Evolutionary conservation across 1,140 invertebrate species (phyloP).

Genomic region (Hetaerina americana): DNA sequence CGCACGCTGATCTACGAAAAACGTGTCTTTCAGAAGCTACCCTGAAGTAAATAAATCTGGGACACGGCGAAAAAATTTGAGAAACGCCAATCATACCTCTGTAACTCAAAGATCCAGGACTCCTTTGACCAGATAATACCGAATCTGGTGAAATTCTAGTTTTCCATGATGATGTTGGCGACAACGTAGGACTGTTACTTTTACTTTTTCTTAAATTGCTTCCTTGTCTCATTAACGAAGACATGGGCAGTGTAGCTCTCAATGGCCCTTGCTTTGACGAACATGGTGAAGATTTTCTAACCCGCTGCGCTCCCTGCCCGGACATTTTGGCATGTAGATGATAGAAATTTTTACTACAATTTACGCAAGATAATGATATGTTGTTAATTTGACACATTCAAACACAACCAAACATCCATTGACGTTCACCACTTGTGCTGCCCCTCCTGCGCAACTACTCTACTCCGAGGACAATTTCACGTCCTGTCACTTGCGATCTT

Average conservation of each 20-base stretch:
- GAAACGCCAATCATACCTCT: slow-evolving; percentile 37
- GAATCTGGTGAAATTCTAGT: slow-evolving; percentile 48
- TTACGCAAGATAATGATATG: not conserved
- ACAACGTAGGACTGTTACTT: slow-evolving; percentile 46
- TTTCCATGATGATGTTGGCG: slow-evolving; percentile 46
- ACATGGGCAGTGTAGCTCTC: slow-evolving; percentile 57
- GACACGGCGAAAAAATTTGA: not conserved
- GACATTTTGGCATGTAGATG: slow-evolving; percentile 35
- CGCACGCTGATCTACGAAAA: too few relatives aligned
- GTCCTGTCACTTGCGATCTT: slow-evolving; percentile 15
- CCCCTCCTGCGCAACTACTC: not conserved
- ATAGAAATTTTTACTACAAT: not conserved
- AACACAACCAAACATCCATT: slow-evolving; percentile 3
- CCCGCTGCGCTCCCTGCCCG: slow-evolving; percentile 34
- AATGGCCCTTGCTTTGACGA: slow-evolving; percentile 52
- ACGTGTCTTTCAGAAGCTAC: too few relatives aligned
- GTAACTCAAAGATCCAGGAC: slow-evolving; percentile 53
- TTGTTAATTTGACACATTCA: slow-evolving; percentile 5
- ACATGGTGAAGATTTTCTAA: slow-evolving; percentile 52
- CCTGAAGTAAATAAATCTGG: too few relatives aligned
- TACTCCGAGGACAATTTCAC: slow-evolving; percentile 5
- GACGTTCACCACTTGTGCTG: slow-evolving; percentile 2
- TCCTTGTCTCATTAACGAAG: slow-evolving; percentile 49
- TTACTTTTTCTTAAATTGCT: slow-evolving; percentile 40
- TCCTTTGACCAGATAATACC: slow-evolving; percentile 49